A percentile compares a stretch with the other conserved stretches of the same genome.
phyloP scores from a whole-genome alignment of 2,888 invertebrate species.

The Hyalella azteca region DNA sequence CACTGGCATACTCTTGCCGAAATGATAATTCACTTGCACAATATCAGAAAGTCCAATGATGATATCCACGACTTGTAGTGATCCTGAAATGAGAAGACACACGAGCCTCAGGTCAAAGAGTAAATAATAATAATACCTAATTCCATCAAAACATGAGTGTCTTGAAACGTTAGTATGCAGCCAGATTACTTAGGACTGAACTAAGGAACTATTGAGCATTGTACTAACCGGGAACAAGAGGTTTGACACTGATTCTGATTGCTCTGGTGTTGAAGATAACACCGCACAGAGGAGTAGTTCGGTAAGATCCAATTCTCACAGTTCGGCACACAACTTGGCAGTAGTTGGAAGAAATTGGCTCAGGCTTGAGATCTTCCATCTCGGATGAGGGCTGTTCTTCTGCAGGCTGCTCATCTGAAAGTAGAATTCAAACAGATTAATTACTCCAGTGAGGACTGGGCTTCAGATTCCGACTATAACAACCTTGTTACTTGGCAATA shows the following conservation, averaged over 20 bases:
- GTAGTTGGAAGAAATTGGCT: background rate
- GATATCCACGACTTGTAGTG: slow-evolving; percentile 66
- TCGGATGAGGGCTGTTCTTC: background rate
- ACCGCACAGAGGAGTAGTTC: slow-evolving; percentile 74
- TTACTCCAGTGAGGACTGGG: no score
- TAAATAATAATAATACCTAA: no score
- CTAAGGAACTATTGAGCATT: no score
- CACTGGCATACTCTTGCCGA: slow-evolving; percentile 77
- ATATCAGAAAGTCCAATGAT: slow-evolving; percentile 75
- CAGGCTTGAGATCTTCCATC: background rate
- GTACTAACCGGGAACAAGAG: slow-evolving; percentile 54
- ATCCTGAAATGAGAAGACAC: no score
- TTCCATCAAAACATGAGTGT: no score
- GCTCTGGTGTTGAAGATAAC: slow-evolving; percentile 70
- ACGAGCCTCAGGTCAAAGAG: no score
- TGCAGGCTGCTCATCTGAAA: background rate
- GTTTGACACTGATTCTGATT: slow-evolving; percentile 65
- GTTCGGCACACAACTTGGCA: slow-evolving; percentile 70
- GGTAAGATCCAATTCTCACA: slow-evolving; percentile 83
- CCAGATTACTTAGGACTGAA: no score
- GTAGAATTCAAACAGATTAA: background rate
- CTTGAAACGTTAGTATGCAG: no score
- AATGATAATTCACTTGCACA: slow-evolving; percentile 77
- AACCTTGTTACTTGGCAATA: no score
- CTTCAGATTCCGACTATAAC: no score